Base-by-base conservation (phyloP, 1,140 invertebrate species). In the Rhyacophila brunnea region DNA sequence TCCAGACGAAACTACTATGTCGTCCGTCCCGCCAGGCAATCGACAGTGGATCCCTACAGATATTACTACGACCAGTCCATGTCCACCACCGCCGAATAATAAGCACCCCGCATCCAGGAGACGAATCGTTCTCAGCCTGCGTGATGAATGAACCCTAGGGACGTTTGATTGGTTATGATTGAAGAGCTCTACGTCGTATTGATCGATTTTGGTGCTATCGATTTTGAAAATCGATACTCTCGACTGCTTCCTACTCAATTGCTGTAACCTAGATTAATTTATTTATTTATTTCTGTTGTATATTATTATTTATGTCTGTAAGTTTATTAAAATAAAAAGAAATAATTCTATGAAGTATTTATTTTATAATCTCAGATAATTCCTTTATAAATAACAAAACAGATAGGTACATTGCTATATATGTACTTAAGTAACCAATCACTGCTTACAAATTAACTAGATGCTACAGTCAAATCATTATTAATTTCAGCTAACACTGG, bases 1-100 rank as follows among this genome's bases (percentile, higher is more conserved):
- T 75, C 67, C 74, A 83, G 82, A 71, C 78, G 82, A 61, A 82
- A 79, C 71, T 74, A 81, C 28, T 83, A 83, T 70, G 79, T 83
- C 66, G 81, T 83, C 69, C 75, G 82, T 63, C 82, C 81, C 62
- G 77, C 77, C 63, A 68, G 75, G 68, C 71, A 71, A 55, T 28
- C 57, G 17, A 40, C 50, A 10, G 68, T 68, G 46, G 81, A 83
- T 68, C 80, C 80, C 58, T 82, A 82, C 68, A 74, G 74, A 62
- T 80, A 77, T 68, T 82, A 82, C 70, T 79, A 76, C 57, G 79
- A 82, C 67, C 68, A 71, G 66, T 70, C 68, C 50, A 68, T 86
- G 82, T 82, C 83, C 78, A 67, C 45, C 18, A 63, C 51, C 42
- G 59, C 65, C 50, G 62, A 48, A 62, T 23, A 38, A 15, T 9